Conservation (phyloP, 2,113 vertebrate species). For the Thermophis baileyi region DNA sequence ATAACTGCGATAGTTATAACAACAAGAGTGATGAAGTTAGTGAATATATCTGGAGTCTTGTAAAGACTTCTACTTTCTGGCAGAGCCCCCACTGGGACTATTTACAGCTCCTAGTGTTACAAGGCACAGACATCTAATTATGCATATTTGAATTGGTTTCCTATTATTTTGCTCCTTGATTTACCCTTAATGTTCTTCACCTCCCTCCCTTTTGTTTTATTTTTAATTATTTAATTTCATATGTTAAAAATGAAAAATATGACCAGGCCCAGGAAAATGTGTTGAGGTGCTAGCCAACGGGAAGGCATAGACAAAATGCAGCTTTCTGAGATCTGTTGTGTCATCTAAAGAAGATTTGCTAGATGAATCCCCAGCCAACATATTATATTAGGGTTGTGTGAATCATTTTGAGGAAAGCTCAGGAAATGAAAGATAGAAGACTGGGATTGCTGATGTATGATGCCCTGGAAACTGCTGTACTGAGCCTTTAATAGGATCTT, state of each 20-base stretch:
- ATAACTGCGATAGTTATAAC: slow-evolving; percentile 66
- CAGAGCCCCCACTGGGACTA: slow-evolving; percentile 62
- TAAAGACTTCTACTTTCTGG: slow-evolving; percentile 77
- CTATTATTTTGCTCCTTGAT: slow-evolving; percentile 53
- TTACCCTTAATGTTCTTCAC: slow-evolving; percentile 69
- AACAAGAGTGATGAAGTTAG: slow-evolving; percentile 59
- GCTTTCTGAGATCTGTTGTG: not conserved
- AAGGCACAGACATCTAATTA: slow-evolving; percentile 75
- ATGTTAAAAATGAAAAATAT: not conserved
- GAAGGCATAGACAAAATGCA: not conserved
- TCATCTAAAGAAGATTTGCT: not conserved
- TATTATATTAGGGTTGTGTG: not conserved
- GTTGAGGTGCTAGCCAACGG: not conserved
- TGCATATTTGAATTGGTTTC: slow-evolving; percentile 65
- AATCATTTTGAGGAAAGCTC: not conserved
- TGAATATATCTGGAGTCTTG: slow-evolving; percentile 68
- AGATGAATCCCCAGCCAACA: not conserved
- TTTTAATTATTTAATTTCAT: not conserved
- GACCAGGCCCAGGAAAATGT: not conserved
- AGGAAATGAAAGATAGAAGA: not conserved
- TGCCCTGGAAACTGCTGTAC: not conserved
- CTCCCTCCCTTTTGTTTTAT: not conserved
- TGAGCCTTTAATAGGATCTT: not conserved
- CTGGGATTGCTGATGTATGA: not conserved
- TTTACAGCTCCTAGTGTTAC: slow-evolving; percentile 66